Evolutionary conservation across 2,113 vertebrate species (phyloP).

Genomic region (Tragelaphus imberbis): DNA sequence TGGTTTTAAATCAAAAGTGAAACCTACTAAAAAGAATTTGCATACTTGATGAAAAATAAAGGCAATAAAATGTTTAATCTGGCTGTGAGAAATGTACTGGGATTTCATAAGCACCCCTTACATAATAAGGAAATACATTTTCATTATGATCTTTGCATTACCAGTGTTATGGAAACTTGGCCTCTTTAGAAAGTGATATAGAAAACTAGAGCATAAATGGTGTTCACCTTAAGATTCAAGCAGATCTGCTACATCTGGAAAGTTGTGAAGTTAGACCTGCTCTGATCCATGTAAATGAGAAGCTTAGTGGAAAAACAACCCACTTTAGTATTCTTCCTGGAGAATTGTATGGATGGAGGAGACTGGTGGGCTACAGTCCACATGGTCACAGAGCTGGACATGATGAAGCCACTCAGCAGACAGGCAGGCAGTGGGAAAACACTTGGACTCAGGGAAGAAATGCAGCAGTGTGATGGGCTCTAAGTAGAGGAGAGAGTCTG

Average conservation of each 20-base stretch:
- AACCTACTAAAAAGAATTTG: conserved; percentile 73
- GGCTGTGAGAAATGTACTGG: conserved; percentile 70
- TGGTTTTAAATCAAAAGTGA: conserved; percentile 74
- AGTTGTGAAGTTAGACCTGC: background rate
- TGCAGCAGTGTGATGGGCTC: fast-evolving
- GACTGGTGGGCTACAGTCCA: background rate
- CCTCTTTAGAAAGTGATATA: conserved; percentile 26
- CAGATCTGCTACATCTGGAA: background rate
- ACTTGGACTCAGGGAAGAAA: background rate
- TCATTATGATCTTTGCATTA: conserved; percentile 68
- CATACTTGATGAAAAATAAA: conserved; percentile 77
- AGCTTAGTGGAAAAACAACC: background rate
- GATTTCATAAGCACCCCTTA: conserved; percentile 67
- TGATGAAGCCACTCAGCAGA: background rate
- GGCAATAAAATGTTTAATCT: conserved; percentile 73
- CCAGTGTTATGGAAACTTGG: conserved; percentile 52
- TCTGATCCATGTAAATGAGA: background rate
- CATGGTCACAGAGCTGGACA: background rate
- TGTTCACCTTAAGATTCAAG: conserved; percentile 15
- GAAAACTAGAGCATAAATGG: conserved; percentile 27
- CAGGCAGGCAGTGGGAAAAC: background rate
- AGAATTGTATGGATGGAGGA: background rate
- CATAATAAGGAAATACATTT: conserved; percentile 70
- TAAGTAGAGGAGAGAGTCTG: background rate
- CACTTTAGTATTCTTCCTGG: background rate